phyloP scores from a whole-genome alignment of 2,113 vertebrate genomes.

The Plecotus auritus region DNA sequence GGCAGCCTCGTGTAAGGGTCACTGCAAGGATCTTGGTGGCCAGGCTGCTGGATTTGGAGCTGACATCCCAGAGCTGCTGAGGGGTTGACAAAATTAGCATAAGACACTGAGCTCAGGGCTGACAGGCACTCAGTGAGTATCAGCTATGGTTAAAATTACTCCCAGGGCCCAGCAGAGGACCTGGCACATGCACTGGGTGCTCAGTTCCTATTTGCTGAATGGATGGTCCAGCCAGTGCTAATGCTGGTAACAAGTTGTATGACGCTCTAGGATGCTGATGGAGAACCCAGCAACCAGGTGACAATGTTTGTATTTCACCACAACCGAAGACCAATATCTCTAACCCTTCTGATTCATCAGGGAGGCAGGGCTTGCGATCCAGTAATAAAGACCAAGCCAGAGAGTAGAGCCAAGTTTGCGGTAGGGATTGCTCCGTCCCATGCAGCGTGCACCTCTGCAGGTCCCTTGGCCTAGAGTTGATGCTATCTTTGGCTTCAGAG shows the following conservation, averaged over 20 bases:
- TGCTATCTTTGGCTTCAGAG: not conserved
- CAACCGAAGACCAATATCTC: accelerated
- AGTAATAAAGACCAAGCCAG: not conserved
- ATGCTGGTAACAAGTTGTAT: not conserved
- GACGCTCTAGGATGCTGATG: not conserved
- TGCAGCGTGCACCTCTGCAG: accelerated
- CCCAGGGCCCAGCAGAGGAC: not conserved
- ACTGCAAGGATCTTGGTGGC: not conserved
- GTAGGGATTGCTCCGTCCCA: accelerated
- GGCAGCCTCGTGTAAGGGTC: not conserved
- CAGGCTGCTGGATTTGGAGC: not conserved
- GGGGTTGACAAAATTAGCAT: not conserved
- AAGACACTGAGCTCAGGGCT: not conserved
- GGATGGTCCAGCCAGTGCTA: not conserved
- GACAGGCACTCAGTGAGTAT: not conserved
- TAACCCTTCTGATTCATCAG: not conserved
- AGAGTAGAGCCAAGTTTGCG: accelerated
- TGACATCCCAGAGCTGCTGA: not conserved
- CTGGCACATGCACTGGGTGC: not conserved
- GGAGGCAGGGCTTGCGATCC: not conserved
- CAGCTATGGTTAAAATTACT: not conserved
- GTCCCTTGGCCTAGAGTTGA: accelerated
- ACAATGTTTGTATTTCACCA: not conserved
- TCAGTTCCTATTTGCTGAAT: not conserved
- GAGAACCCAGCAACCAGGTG: not conserved